Evolutionary conservation across 2,888 invertebrate genomes (phyloP), one percentile per base, ranked within the genome.

Genomic region (Leucophenga montana): DNA sequence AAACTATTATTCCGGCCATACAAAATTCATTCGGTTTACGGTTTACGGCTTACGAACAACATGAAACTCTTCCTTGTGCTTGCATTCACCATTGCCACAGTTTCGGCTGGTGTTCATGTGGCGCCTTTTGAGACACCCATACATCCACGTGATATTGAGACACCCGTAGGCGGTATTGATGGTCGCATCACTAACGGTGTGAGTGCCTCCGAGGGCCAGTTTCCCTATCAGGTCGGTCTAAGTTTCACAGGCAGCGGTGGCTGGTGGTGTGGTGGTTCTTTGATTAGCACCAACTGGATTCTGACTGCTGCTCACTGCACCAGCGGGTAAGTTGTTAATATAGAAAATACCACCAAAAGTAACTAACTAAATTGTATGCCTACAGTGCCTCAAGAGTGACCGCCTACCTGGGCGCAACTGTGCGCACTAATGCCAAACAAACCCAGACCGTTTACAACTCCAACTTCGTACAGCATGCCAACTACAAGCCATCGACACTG

Each of bases 401-500:
- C 61, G 71, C 79, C 27, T 77, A 75, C 75, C 76, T 75, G 22
- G 86, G 86, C n/a, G 80, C 87, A 65, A 78, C 81, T 4, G 57
- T 72, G 3, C 85, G 86, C 44, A 84, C 80, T 18, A 76, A 13
- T n/a, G 77, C 85, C 65, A 71, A 82, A 67, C 16, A 79, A 0
- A 70, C 72, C 11, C 73, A 82, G 3, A 78, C 79, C 16, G 76
- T 86, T 1, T 0, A 73, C 65, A 81, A 78, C 70, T 69, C 69
- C 18, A 74, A 73, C 44, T 84, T 87, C 50, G 74, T 84, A 16
- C 87, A 89, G 50, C 90, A 90, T 71, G 81, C 86, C 65, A 77
- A 80, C 50, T 87, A 79, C 72, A 83, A 82, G 73, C 73, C 80
- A 0, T 3, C n/a, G 0, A 22, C 73, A 5, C 69, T 85, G 71